Evolutionary conservation across 2,113 vertebrate genomes (phyloP).

Genomic region (Mormyrus iriodes): DNA sequence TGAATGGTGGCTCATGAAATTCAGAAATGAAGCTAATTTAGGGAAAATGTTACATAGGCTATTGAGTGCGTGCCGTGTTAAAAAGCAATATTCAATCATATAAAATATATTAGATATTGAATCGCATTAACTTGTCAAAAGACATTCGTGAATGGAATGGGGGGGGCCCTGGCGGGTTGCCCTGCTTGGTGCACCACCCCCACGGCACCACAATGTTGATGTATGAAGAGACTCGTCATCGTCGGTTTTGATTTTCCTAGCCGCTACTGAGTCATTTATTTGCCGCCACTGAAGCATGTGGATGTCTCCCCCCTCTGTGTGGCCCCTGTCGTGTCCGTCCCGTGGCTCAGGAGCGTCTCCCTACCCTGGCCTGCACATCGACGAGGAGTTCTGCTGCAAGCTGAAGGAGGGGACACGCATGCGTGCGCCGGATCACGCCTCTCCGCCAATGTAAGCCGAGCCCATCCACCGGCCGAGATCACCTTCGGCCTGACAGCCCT

Average conservation of each 20-base stretch:
- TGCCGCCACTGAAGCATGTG: not conserved
- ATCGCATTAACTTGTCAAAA: not conserved
- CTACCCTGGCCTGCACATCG: slow-evolving; percentile 85
- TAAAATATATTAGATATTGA: not conserved
- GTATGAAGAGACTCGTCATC: too few species aligned
- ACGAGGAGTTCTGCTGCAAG: slow-evolving; percentile 87
- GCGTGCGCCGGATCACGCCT: slow-evolving; percentile 83
- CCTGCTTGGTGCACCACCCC: not conserved
- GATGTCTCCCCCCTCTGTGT: not conserved
- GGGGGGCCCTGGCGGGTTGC: not conserved
- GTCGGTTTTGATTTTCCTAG: not conserved
- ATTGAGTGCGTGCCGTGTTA: not conserved
- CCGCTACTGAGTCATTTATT: not conserved
- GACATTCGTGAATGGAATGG: not conserved
- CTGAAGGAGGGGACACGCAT: slow-evolving; percentile 87
- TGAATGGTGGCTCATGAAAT: not conserved
- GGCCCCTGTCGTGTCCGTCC: not conserved
- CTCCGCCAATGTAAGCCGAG: slow-evolving; percentile 79
- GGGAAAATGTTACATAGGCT: not conserved
- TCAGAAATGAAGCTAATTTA: not conserved
- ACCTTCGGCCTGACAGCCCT: not conserved
- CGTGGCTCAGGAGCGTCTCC: slow-evolving; percentile 75
- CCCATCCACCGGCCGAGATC: not conserved
- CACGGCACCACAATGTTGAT: too few species aligned
- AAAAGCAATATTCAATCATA: not conserved